Percentiles rank a stretch among this genome's conserved stretches.
These are phyloP conservation scores for Electrophaes corylata DNA, from an alignment of 2,888 invertebrate genomes.

Conservation along the genomic window DNA sequence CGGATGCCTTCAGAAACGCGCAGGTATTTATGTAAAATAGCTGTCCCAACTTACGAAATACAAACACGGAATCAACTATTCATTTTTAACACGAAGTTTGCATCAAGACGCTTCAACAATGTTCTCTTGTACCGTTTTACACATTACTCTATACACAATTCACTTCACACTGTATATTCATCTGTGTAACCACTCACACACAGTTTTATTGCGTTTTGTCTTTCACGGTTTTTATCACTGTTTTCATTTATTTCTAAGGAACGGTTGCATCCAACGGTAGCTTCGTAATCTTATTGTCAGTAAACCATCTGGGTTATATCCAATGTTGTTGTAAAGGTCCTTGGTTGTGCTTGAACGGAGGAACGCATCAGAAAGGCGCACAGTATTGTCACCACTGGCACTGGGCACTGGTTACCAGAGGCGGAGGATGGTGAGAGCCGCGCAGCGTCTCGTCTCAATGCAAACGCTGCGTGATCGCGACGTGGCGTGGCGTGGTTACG, in stretches of 20 bases:
- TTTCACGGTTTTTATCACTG: slow-evolving; percentile 29
- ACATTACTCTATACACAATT: slow-evolving; percentile 40
- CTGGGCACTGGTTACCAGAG: background rate
- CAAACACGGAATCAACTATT: slow-evolving; percentile 78
- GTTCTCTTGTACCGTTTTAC: slow-evolving; percentile 35
- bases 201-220: slow-evolving; percentile 24
- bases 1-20: slow-evolving; percentile 41
- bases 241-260: slow-evolving; percentile 16
- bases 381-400: background rate
- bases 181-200: slow-evolving; percentile 37
- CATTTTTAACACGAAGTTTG: slow-evolving; percentile 55
- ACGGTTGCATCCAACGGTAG: slow-evolving; percentile 18
- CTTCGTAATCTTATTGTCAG: slow-evolving; percentile 22
- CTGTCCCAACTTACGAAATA: slow-evolving; percentile 77
- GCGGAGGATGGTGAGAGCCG: background rate
- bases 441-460: slow-evolving; percentile 53
- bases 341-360: background rate
- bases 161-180: slow-evolving; percentile 41
- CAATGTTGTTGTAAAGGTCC: background rate
- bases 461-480: slow-evolving; percentile 52
- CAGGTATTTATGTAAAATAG: slow-evolving; percentile 49
- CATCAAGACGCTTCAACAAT: slow-evolving; percentile 44
- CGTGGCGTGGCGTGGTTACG: slow-evolving; percentile 60
- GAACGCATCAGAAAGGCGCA: background rate
- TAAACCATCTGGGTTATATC: slow-evolving; percentile 15